Evolutionary conservation across 1,140 invertebrate species (phyloP), one percentile per base, ranked within the genome.

Genomic region (Brachionus plicatilis): DNA sequence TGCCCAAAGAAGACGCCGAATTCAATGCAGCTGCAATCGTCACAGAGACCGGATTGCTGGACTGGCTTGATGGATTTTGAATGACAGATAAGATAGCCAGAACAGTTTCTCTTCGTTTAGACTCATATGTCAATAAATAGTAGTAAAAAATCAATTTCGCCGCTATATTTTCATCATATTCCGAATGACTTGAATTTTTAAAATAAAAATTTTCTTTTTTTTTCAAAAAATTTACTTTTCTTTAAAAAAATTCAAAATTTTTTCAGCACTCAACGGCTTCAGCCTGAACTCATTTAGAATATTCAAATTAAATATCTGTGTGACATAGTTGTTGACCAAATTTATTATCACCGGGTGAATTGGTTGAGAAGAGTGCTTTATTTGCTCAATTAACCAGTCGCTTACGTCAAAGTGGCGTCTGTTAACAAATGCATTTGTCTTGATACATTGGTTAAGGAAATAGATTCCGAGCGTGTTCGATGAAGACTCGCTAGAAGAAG

Each of bases 391-490:
- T 3, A 83, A n/a, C 82, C 82, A 83, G 33, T 68, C 43, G 17
- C 33, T 68, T 17, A 82, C 24, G 20, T 82, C 65, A 45, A 65
- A 43, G 24, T 82, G 79, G 8, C 53, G 37, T 43, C 29, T 68
- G 27, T 82, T 68, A 8, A 68, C 24, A 47, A 68, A 82, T 4
- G 79, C 56, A 12, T 47, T 82, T 20, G 53, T 82, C 14, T 82
- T 82, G 1, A 82, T 82, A 12, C 79, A 82, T 82, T 82, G 79
- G 27, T 82, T 82, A 20, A 82, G 43, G 33, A 82, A 82, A 20
- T 82, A 82, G 29, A 82, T 82, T 12, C 79, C 79, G 11, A 82
- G 41, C 0, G 27, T 45, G 27, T 82, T 82, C n/a, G 53, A 60
- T 33, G 79, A 60, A 14, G 53, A 65, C 20, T 53, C 33, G 20